Conservation (phyloP, 2,113 vertebrate genomes). For the Alligator sinensis region DNA sequence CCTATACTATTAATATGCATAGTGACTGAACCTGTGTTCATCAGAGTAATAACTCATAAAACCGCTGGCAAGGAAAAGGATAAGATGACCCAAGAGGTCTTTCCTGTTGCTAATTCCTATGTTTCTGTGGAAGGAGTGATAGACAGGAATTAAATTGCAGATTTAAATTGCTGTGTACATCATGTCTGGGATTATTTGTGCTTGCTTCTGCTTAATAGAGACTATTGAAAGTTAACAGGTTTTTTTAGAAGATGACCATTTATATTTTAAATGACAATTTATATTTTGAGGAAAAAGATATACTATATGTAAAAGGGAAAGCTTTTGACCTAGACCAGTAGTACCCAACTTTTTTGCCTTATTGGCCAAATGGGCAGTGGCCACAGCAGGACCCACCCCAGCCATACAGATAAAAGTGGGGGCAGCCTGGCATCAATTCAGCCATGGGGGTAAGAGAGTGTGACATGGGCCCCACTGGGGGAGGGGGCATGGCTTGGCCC, state of each 20-base stretch:
- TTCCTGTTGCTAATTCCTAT: neutral
- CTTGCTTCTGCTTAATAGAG: constrained; percentile 35
- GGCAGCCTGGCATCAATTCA: no score
- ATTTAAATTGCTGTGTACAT: neutral
- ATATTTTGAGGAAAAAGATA: neutral
- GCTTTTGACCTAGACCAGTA: neutral
- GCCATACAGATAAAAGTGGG: no score
- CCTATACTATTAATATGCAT: neutral
- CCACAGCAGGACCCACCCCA: no score
- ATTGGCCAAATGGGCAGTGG: no score
- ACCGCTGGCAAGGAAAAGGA: neutral
- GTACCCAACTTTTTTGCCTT: no score
- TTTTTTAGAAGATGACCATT: neutral
- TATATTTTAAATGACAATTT: neutral
- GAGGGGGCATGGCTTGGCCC: no score
- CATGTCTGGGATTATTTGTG: neutral
- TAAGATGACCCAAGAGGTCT: neutral
- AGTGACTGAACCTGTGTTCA: neutral
- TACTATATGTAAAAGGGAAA: neutral
- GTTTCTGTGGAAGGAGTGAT: neutral
- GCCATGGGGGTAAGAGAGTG: no score
- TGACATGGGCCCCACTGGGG: no score
- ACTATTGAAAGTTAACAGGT: neutral
- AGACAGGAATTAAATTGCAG: neutral
- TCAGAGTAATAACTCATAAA: neutral